A percentile compares a stretch with the other conserved stretches of the same genome.
These are phyloP conservation scores for Andrena haemorrhoa DNA, from an alignment of 2,888 invertebrate species.

Conservation along the genomic window DNA sequence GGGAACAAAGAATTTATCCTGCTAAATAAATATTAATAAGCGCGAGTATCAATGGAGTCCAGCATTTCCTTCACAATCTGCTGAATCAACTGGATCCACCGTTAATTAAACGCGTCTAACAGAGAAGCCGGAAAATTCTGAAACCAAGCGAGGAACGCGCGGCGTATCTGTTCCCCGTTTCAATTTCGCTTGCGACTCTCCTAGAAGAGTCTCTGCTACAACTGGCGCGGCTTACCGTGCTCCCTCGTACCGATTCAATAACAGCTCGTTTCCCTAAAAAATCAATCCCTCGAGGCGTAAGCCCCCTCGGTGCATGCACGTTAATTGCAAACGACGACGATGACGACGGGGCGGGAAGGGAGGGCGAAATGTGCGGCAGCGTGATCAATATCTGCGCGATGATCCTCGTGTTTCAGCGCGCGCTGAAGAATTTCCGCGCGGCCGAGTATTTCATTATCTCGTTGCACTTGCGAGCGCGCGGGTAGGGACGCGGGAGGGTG, in stretches of 20 bases:
- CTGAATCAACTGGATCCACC: background rate
- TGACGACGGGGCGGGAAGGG: background rate
- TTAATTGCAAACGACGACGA: conserved; percentile 24
- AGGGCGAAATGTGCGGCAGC: conserved; percentile 5
- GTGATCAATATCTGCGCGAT: conserved; percentile 50
- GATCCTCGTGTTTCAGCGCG: conserved; percentile 31
- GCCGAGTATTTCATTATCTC: conserved; percentile 54
- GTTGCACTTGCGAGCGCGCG: conserved; percentile 42
- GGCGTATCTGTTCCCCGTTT: too few species aligned
- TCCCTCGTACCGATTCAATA: background rate
- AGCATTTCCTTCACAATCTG: conserved; percentile 16
- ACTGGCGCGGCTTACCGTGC: background rate
- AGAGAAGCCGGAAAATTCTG: background rate
- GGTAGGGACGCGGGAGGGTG: conserved; percentile 14
- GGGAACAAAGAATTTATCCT: too few species aligned
- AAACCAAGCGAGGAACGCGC: too few species aligned
- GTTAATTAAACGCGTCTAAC: background rate
- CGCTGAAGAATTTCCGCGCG: conserved; percentile 28
- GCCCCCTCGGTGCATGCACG: background rate
- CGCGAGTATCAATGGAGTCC: conserved; percentile 10
- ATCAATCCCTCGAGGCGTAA: conserved; percentile 30
- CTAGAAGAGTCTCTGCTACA: background rate
- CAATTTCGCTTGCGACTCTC: conserved; percentile 26
- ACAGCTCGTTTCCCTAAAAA: conserved; percentile 21
- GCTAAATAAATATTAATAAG: conserved; percentile 33